Evolutionary conservation across 2,113 vertebrate genomes (phyloP), one percentile per base, ranked within the genome.

Genomic region (Prolemur simus): DNA sequence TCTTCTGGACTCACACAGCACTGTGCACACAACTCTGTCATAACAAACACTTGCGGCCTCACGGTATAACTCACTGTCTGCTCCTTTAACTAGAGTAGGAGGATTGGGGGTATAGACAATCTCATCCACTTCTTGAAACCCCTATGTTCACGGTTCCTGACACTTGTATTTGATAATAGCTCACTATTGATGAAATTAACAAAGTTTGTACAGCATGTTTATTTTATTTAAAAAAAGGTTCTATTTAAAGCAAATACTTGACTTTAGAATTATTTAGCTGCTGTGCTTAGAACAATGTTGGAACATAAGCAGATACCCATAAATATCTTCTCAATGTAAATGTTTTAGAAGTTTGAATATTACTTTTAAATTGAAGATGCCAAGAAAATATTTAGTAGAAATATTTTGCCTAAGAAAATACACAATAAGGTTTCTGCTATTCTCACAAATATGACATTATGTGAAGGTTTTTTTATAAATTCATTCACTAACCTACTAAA

Each of bases 281-380:
- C 45, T 77, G 6, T 25, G 27, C 45, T 92, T 82, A 71, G 39
- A 76, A 85, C 45, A 71, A 76, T 54, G 37, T 27, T 34, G 27
- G 25, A 42, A 74, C n/a, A 92, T 1, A 60, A 71, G 34, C 18
- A 37, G n/a, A 83, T 13, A 56, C 6, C 54, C 64, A 37, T 29
- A 78, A 83, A 32, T 69, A 86, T 39, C 52, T 52, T 52, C 1
- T 83, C 37, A 73, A 54, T 73, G 14, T 8, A 84, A 87, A 29
- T 84, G 92, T 77, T 85, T 64, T 23, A 4, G 27, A 68, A 74
- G 29, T 89, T 15, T 93, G 86, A 86, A 45, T 45, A 91, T 58
- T 78, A 87, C 32, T 93, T 95, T 92, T 86, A 92, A 91, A 91
- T 49, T 66, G 60, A 92, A 89, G 52, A 52, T 45, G 37, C 58